Conservation (phyloP, 2,797 vertebrate genomes). For the Lepilemur ruficaudatus region DNA sequence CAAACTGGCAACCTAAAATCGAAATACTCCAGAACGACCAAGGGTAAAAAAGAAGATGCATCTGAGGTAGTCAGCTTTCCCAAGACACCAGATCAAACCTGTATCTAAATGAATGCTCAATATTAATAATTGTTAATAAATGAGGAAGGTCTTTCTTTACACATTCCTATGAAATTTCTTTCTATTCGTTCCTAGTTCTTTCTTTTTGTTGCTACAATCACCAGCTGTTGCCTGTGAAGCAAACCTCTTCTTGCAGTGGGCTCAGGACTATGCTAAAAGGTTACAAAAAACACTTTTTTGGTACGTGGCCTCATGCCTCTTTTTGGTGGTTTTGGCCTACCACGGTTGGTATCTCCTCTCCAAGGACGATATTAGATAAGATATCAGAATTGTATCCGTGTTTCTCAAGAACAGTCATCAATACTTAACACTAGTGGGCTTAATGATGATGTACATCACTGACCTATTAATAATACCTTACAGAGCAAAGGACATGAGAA, state of each 20-base stretch:
- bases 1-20: not conserved
- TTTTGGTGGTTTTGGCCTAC: not conserved
- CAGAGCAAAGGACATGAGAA: not conserved
- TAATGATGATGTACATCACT: not conserved
- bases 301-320: not conserved
- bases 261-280: not conserved
- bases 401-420: not conserved
- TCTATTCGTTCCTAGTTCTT: not conserved
- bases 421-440: too few species aligned
- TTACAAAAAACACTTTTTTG: not conserved
- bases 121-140: not conserved
- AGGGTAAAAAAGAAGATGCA: not conserved
- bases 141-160: not conserved
- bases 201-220: not conserved
- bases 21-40: not conserved
- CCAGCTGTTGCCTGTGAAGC: not conserved
- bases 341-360: not conserved
- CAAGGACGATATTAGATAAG: not conserved
- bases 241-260: not conserved
- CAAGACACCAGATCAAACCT: not conserved
- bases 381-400: not conserved
- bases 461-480: not conserved
- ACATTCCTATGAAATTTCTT: not conserved
- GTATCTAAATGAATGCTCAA: not conserved
- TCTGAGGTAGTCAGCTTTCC: not conserved